Base-by-base conservation (phyloP, 2,888 invertebrate species). In the Drosophila merina region DNA sequence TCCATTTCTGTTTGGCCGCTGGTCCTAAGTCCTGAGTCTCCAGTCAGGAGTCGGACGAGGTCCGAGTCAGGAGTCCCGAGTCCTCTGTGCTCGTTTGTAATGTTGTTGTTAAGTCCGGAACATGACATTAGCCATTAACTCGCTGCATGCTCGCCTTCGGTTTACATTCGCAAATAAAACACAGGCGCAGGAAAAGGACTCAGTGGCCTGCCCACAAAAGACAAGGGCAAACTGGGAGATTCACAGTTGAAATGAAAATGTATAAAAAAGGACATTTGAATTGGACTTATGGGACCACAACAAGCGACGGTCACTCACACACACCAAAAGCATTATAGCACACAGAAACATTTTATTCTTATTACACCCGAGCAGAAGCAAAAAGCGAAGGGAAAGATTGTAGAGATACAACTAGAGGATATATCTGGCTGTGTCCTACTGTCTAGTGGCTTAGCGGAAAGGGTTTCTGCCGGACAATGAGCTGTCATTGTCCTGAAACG, bases 251-350 rank as follows among this genome's bases (percentile, higher is more conserved):
- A 86, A 89, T 86, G 79, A 89, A 89, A 83, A 87, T 82, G 86
- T 89, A 89, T 88, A 88, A 89, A 89, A 89, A 86, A 86, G 83
- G 85, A 85, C 88, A 88, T 89, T 84, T 88, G 89, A 88, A 88
- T 89, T 85, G 86, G 79, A 81, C 88, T 88, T 89, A 82, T 86
- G 89, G 88, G 89, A 89, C 83, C 84, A 85, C 86, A 89, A 77
- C 77, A 72, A 77, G 71, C 76, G 58, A 36, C 74, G 68, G 33
- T 57, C 62, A 49, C 30, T 62, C 49, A 59, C 44, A 51, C 58
- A 71, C 58, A 76, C 49, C 66, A 10, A 33, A n/a, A 33, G 36
- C 6, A 36, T 36, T 36, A 36, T 36, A 36, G 36, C 36, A 6
- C n/a, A 45, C 70, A 42, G 84, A 72, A 71, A 80, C 84, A 84